Evolutionary conservation across 1,140 invertebrate genomes (phyloP), one percentile per base, ranked within the genome.

Genomic region (Sarcophaga peregrina): DNA sequence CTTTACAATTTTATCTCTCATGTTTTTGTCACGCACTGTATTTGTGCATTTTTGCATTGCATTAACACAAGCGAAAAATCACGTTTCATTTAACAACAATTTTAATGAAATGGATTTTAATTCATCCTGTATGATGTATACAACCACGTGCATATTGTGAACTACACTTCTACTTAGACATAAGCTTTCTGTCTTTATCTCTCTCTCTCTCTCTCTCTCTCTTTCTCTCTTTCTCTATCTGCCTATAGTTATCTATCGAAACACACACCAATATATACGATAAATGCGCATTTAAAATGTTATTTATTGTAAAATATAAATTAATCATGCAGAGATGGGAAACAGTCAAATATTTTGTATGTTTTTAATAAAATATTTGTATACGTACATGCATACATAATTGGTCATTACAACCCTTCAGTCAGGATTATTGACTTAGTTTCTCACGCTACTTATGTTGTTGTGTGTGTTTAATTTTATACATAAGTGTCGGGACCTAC

Each of bases 41-140:
- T 37, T 37, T 4, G 25, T 37, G 4, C 1, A 37, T 4, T 37
- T 37, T 37, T 37, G 25, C 25, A 37, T 37, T 1, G 25, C 25
- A 37, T 37, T 37, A 37, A 37, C 4, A 62, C 15, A 62, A 25
- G 20, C 17, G 17, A 25, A 37, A 78, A 78, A 78, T 78, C 75
- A 78, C 75, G 75, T 78, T 52, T 17, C 75, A 78, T 78, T 78
- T 78, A 78, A 78, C 75, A 78, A 50, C 75, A 78, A 37, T 78
- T 78, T 78, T 78, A 78, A 9, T 47, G 50, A 68, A 76, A 78
- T 78, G 75, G 47, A 78, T 78, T 78, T 78, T 50, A 78, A 50
- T 17, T 78, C 75, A 78, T 78, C 47, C 50, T 78, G 20, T 68
- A 25, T 68, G 62, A 68, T 20, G 62, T 20, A 68, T 68, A 37